Base-by-base conservation (phyloP, 2,888 invertebrate genomes). In the Volucella inflata region DNA sequence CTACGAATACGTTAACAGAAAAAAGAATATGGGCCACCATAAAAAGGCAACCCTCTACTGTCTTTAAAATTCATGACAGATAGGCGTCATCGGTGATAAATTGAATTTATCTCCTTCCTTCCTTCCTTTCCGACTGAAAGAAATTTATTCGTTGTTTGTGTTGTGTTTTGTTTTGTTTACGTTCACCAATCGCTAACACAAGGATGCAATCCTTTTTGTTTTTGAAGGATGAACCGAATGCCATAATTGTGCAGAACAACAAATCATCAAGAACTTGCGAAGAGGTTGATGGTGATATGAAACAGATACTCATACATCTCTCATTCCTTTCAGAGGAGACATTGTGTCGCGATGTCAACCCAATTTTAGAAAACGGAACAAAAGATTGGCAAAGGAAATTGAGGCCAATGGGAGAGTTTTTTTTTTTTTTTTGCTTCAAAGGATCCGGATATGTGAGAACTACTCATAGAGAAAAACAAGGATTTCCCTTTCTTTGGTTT, bases 311-410 rank as follows among this genome's bases (percentile, higher is more conserved):
- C 30, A 6, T 30, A 36, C 38, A 8, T 8, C 11, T 8, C 10
- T 12, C 14, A 9, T 11, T n/a, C 16, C 21, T 10, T 17, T 10
- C 21, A 14, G 44, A 36, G 36, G 17, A 84, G 83, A 79, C 79
- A 68, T 84, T 79, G 80, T 80, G 79, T 70, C 80, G 68, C 50
- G 75, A 79, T 84, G 80, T 80, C 75, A 80, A 80, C 84, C 70
- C 17, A 80, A 71, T 80, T 84, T 80, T 65, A 50, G 38, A 65
- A 68, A 76, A 60, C 51, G 51, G 44, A 79, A 80, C 74, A 84
- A 84, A 48, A 65, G 70, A 65, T 68, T 80, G 70, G 74, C 74
- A 80, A 53, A 76, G 80, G 65, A 84, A 71, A 84, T 84, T 75
- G 80, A 60, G 75, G 80, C 65, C 84, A 84, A 76, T 75, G 59